Evolutionary conservation across 2,797 vertebrate genomes (phyloP), one percentile per base, ranked within the genome.

Genomic region (Premnoplex brunnescens): DNA sequence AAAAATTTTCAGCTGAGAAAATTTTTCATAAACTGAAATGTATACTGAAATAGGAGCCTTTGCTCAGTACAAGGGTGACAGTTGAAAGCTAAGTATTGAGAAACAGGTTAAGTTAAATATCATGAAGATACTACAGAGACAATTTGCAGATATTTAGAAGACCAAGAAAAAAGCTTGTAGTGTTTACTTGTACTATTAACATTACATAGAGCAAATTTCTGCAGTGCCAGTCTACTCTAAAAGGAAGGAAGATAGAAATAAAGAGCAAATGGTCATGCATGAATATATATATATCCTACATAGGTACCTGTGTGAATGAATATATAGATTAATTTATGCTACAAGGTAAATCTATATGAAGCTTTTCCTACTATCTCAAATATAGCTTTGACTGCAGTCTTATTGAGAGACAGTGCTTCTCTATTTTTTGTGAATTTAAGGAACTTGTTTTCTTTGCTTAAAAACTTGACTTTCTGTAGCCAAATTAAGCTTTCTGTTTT

Each of bases 261-360:
- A 56, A 82, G 13, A 60, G 3, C 2, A 3, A 62, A 4, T 52
- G 14, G 7, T 32, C 16, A 51, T 43, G 24, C 7, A 26, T 36
- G 14, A 9, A 34, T 41, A 37, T 8, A 2, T 8, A 2, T 27
- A 46, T 9, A 7, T 37, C 7, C 2, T 54, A 13, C 5, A 22
- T 6, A 68, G 26, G 14, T 72, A 72, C 27, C 12, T 14, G 5
- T 39, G 27, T 54, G 21, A 28, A 39, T 44, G 7, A 85, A 37
- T 18, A 44, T 7, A 63, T 22, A 81, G 10, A 36, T 63, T 55
- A 21, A 6, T 49, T 75, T 66, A 36, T 18, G 30, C 3, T 63
- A 14, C 22, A 59, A 56, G 7, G 28, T 56, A 79, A 82, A 85
- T 43, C 81, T 26, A n/a, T n/a, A 24, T 28, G 19, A 82, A 66